These are phyloP conservation scores for Hippoglossus stenolepis DNA, from an alignment of 2,113 vertebrate species.

Conservation along the genomic window DNA sequence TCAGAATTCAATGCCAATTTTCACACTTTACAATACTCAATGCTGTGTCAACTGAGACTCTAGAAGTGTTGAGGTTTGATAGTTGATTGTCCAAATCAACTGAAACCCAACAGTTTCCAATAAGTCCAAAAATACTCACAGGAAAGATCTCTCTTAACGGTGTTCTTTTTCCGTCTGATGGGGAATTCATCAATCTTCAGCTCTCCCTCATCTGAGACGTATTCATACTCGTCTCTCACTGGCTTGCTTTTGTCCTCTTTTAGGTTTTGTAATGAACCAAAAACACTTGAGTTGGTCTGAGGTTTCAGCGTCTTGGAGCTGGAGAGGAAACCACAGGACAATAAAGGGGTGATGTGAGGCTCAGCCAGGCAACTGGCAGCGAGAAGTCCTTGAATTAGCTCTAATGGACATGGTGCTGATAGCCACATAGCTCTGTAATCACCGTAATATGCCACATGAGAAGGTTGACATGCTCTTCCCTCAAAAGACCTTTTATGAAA, in stretches of 20 bases:
- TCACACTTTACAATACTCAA: background rate
- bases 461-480: slow-evolving; percentile 13
- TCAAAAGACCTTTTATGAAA: slow-evolving; percentile 4
- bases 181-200: slow-evolving; percentile 99
- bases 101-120: background rate
- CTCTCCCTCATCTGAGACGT: slow-evolving; percentile 97
- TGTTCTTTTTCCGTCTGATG: slow-evolving; percentile 95
- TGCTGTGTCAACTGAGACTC: background rate
- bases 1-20: background rate
- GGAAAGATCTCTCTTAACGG: slow-evolving; percentile 92
- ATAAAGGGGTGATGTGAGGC: slow-evolving; percentile 24
- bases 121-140: slow-evolving; percentile 84
- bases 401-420: slow-evolving; percentile 49
- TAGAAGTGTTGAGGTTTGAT: background rate
- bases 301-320: slow-evolving; percentile 94
- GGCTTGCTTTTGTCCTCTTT: slow-evolving; percentile 96
- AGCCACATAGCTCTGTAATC: slow-evolving; percentile 50
- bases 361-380: slow-evolving; percentile 14
- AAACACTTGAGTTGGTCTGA: slow-evolving; percentile 90
- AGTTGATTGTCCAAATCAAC: background rate
- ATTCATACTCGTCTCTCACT: slow-evolving; percentile 96
- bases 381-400: slow-evolving; percentile 54
- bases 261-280: slow-evolving; percentile 95
- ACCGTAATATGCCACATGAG: slow-evolving; percentile 29
- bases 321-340: slow-evolving; percentile 59